Conservation (phyloP, 2,113 vertebrate species). For the Jacana jacana region DNA sequence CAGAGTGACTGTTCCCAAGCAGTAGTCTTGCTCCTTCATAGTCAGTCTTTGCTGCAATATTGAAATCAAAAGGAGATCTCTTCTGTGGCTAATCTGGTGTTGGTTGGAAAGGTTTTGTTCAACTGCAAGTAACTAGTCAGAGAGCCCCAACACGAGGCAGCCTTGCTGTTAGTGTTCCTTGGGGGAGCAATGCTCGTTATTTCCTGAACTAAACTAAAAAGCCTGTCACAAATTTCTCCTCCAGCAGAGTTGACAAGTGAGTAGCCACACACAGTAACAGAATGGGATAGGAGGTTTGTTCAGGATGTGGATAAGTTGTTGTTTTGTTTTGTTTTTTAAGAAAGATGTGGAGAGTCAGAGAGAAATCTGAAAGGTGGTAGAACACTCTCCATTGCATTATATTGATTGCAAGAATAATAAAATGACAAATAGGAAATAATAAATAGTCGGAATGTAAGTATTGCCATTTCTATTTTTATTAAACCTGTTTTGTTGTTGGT, state of each 20-base stretch:
- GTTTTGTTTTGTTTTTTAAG: not conserved
- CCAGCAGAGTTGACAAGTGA: not conserved
- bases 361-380: not conserved
- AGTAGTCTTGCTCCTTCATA: fast-evolving
- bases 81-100: fast-evolving
- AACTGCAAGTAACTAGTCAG: not conserved
- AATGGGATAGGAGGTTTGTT: not conserved
- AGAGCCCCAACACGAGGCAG: not conserved
- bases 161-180: not conserved
- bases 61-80: not conserved
- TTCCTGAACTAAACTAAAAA: not conserved
- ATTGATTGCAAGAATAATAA: not conserved
- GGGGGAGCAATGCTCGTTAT: not conserved
- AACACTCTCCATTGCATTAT: not conserved
- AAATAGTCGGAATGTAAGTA: not conserved
- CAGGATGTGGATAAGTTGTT: not conserved
- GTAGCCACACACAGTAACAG: not conserved
- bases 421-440: not conserved
- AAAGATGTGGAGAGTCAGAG: not conserved
- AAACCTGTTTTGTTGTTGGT: not conserved
- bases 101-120: not conserved
- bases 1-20: not conserved
- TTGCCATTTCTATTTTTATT: not conserved
- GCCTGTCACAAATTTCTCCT: not conserved
- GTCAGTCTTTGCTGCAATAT: not conserved